These are phyloP conservation scores for Thermophis baileyi DNA, from an alignment of 2,113 vertebrate genomes.

Conservation along the genomic window DNA sequence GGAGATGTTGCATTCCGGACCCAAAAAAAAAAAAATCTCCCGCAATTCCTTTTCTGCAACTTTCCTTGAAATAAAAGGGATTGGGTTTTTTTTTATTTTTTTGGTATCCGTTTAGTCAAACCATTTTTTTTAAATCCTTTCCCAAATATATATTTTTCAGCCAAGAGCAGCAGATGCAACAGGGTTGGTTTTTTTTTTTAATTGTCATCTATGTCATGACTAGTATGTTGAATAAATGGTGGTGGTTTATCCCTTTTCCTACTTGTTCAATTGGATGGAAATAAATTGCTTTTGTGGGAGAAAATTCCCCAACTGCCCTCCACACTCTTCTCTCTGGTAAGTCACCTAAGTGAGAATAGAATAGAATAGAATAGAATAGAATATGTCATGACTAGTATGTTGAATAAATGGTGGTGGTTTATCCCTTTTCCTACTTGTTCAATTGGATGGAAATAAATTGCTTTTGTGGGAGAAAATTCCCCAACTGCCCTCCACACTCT, in stretches of 20 bases:
- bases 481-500: not conserved
- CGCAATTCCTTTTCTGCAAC: rapidly evolving
- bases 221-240: not conserved
- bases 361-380: no score
- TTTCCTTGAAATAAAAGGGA: not conserved
- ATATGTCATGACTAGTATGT: not conserved
- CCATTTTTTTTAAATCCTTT: not conserved
- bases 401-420: not conserved
- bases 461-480: not conserved
- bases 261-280: not conserved
- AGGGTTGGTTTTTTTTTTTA: not conserved
- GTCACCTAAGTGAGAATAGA: not conserved
- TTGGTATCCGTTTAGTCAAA: not conserved
- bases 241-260: not conserved
- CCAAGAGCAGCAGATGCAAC: not conserved
- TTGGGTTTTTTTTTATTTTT: not conserved
- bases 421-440: not conserved
- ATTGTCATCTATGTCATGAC: not conserved
- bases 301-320: not conserved
- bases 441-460: not conserved
- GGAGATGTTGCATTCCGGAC: rapidly evolving
- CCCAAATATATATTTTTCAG: not conserved
- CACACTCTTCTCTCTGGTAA: not conserved
- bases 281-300: not conserved
- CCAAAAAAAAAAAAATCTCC: rapidly evolving